Percentiles rank a stretch among this genome's conserved stretches.
Conservation (phyloP, 2,113 vertebrate species). For the Panthera tigris region DNA sequence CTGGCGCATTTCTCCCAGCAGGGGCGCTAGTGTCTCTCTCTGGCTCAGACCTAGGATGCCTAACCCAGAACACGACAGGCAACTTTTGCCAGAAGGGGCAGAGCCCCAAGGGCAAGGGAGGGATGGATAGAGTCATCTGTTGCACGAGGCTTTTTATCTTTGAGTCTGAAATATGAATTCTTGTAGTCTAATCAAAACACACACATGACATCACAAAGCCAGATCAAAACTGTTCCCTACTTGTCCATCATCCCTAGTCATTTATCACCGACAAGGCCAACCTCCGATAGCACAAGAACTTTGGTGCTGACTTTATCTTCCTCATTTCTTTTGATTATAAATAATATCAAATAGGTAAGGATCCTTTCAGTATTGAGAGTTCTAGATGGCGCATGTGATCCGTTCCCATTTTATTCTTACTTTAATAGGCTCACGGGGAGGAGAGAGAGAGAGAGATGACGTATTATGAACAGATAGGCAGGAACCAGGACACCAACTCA, state of each 20-base stretch:
- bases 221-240: background rate
- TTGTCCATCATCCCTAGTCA: background rate
- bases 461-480: background rate
- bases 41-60: background rate
- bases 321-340: conserved; percentile 13
- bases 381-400: background rate
- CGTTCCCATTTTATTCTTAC: background rate
- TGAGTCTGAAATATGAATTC: background rate
- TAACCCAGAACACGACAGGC: background rate
- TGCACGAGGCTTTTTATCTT: background rate
- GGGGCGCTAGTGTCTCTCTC: background rate
- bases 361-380: background rate
- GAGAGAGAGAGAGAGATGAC: background rate
- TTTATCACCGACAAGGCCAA: background rate
- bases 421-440: background rate
- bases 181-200: background rate
- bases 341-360: background rate
- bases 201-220: background rate
- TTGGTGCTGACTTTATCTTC: background rate
- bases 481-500: background rate
- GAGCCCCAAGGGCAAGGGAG: background rate
- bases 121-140: background rate
- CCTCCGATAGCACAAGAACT: background rate
- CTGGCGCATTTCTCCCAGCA: background rate
- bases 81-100: background rate